Evolutionary conservation across 2,888 invertebrate species (phyloP).

Genomic region (Leucophenga maculata): DNA sequence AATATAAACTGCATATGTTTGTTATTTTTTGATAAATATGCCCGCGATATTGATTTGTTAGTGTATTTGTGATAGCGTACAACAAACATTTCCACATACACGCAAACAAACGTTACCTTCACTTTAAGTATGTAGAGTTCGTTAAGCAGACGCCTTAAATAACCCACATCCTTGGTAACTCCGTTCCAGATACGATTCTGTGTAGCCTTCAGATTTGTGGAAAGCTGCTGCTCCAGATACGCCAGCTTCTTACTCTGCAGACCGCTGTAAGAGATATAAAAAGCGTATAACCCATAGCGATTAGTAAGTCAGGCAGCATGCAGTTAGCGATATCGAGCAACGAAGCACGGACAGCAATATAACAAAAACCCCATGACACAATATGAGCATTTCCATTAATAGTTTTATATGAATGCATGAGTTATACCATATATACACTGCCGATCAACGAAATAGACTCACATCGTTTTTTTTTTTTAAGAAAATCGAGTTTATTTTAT

Average conservation of each 20-base stretch:
- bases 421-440: too few species aligned
- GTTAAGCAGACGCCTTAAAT: slow-evolving; percentile 82
- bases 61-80: neutral
- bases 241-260: slow-evolving; percentile 81
- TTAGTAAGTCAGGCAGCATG: slow-evolving; percentile 3
- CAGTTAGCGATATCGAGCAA: slow-evolving; percentile 23
- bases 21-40: neutral
- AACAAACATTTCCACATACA: neutral
- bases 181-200: slow-evolving; percentile 85
- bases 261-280: slow-evolving; percentile 62
- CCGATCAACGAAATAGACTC: too few species aligned
- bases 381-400: too few species aligned
- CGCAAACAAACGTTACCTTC: slow-evolving; percentile 76
- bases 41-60: neutral
- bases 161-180: slow-evolving; percentile 82
- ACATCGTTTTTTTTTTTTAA: too few species aligned
- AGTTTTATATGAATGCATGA: neutral
- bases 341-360: slow-evolving; percentile 3
- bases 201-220: slow-evolving; percentile 83
- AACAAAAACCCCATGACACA: neutral
- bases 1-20: slow-evolving; percentile 24
- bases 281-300: neutral
- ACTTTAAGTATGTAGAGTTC: slow-evolving; percentile 87
- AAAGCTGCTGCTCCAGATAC: slow-evolving; percentile 83
- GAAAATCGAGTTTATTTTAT: too few species aligned